Percentiles rank a stretch among this genome's conserved stretches.
These are phyloP conservation scores for Andrena dorsata DNA, from an alignment of 2,888 invertebrate species.

Conservation along the genomic window DNA sequence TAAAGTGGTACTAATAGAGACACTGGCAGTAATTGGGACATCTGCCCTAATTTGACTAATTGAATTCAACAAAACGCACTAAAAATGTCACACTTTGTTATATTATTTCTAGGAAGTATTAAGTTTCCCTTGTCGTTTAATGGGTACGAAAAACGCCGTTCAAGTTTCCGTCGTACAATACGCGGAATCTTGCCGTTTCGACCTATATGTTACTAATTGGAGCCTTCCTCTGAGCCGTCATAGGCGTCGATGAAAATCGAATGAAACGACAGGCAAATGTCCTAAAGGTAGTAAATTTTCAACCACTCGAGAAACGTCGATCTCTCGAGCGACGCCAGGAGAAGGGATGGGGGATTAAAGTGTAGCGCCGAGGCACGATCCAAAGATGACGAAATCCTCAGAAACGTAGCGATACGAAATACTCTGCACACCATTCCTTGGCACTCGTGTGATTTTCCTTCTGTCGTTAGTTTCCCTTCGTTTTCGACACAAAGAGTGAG, in stretches of 20 bases:
- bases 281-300: slow-evolving; percentile 7
- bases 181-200: background rate
- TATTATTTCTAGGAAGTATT: background rate
- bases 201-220: slow-evolving; percentile 6
- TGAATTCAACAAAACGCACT: no score
- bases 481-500: slow-evolving; percentile 2
- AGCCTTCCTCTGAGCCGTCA: background rate
- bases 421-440: background rate
- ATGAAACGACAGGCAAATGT: background rate
- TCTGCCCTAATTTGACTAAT: no score
- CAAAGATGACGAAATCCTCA: slow-evolving; percentile 38
- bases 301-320: slow-evolving; percentile 29
- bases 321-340: slow-evolving; percentile 25
- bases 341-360: background rate
- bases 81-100: no score
- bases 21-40: no score
- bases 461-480: background rate
- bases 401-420: slow-evolving; percentile 13
- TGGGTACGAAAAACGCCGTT: background rate
- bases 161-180: slow-evolving; percentile 2
- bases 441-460: background rate
- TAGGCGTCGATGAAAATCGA: background rate
- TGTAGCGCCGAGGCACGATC: slow-evolving; percentile 2
- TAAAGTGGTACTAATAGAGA: no score
- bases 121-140: background rate